phyloP scores from a whole-genome alignment of 1,140 invertebrate genomes.

The Drosophila albomicans region DNA sequence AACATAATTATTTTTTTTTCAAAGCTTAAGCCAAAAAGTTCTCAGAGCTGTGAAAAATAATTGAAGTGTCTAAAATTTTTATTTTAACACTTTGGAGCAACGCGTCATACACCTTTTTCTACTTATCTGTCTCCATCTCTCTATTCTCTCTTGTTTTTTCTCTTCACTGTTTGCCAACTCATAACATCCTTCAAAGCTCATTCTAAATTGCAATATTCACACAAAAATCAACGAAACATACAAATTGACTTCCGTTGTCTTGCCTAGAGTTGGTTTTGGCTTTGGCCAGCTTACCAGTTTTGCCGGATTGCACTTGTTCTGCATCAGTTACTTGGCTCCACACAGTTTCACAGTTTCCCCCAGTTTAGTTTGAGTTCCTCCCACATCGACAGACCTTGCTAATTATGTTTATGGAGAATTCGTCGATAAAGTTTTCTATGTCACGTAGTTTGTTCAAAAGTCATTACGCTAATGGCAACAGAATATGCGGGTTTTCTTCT shows the following conservation, averaged over 20 bases:
- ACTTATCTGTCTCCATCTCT: neutral
- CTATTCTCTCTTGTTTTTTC: neutral
- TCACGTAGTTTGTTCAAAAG: slow-evolving; percentile 51
- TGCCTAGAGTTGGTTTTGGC: neutral
- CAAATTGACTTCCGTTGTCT: slow-evolving; percentile 52
- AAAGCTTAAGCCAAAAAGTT: too few species aligned
- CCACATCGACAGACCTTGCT: slow-evolving; percentile 32
- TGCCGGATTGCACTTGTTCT: slow-evolving; percentile 47
- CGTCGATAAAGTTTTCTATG: slow-evolving; percentile 42
- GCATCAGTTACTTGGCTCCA: slow-evolving; percentile 17
- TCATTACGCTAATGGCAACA: slow-evolving; percentile 35
- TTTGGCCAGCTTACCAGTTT: neutral
- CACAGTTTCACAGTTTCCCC: neutral
- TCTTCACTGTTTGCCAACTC: slow-evolving; percentile 20
- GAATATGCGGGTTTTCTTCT: slow-evolving; percentile 10
- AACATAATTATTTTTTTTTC: too few species aligned
- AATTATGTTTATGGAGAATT: slow-evolving; percentile 52
- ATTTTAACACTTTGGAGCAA: too few species aligned
- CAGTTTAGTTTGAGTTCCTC: slow-evolving; percentile 16
- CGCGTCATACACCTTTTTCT: neutral
- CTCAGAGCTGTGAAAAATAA: too few species aligned
- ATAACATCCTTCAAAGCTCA: slow-evolving; percentile 38
- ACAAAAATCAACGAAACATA: slow-evolving; percentile 45
- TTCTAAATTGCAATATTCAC: slow-evolving; percentile 47
- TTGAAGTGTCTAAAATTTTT: too few species aligned